Base-by-base conservation (phyloP, 2,797 vertebrate genomes). In the Tadarida brasiliensis region DNA sequence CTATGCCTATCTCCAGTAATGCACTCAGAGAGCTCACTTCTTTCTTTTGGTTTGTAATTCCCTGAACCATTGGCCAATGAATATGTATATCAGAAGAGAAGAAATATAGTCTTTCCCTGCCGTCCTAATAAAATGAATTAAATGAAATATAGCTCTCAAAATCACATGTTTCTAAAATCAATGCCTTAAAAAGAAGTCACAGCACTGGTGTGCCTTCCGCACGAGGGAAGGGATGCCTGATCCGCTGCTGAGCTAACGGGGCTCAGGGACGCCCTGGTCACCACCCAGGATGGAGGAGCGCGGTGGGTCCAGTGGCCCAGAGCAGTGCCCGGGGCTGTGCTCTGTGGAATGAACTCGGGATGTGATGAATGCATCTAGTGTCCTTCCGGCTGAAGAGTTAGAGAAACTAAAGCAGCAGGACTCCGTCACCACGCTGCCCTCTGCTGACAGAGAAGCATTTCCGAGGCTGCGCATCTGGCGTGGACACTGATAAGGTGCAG, bases 1-100 rank as follows among this genome's bases (percentile, higher is more conserved):
- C 7, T 6, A 1, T 6, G n/a, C 24, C 0, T 0, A 1, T 5
- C 30, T 39, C 35, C 57, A 5, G 0, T 17, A 51, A 24, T 1
- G 19, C 22, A 22, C 4, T 15, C 24, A n/a, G n/a, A n/a, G n/a
- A n/a, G n/a, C n/a, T n/a, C n/a, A n/a, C n/a, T n/a, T n/a, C n/a
- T n/a, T n/a, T n/a, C n/a, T 19, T 49, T n/a, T n/a, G 19, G 28
- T 22, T 33, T 24, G 28, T 51, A 39, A 63, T 26, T 56, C 85
- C 59, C 67, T 81, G 35, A 76, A 28, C 78, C 57, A 19, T 3
- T 56, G 12, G 28, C 47, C 14, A 3, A 0, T 56, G 86, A 65
- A 44, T 63, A 67, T 81, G 90, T 70, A n/a, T 51, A 26, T 80
- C 49, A 28, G 16, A 80, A 26, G 3, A 33, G 33, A 91, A 71